Conservation (phyloP, 2,888 invertebrate genomes). For the Protodeltote pygarga region DNA sequence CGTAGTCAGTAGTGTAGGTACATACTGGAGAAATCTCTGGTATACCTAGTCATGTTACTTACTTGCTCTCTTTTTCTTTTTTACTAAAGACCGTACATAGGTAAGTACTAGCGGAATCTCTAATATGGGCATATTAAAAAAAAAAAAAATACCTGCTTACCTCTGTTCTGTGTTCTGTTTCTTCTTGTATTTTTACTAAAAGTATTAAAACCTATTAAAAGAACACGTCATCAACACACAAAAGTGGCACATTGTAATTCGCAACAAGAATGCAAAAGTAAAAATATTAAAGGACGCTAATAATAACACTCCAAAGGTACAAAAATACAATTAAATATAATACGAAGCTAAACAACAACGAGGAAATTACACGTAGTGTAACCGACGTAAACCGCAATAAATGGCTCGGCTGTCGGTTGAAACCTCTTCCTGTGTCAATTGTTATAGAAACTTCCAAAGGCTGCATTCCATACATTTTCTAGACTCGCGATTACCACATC, state of each 20-base stretch:
- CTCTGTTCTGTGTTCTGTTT: too few species aligned
- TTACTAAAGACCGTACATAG: too few species aligned
- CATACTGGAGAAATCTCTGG: too few species aligned
- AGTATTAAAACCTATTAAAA: too few species aligned
- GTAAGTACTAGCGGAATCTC: too few species aligned
- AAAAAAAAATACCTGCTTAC: too few species aligned
- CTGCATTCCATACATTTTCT: conserved; percentile 69
- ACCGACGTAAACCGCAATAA: conserved; percentile 47
- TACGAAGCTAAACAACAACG: conserved; percentile 29
- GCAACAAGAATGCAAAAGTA: not conserved
- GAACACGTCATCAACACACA: too few species aligned
- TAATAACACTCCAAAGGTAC: conserved; percentile 6
- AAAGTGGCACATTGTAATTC: not conserved
- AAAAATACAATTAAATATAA: conserved; percentile 27
- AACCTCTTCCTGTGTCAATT: conserved; percentile 62
- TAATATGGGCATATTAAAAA: too few species aligned
- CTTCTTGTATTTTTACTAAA: too few species aligned
- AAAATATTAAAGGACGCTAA: not conserved
- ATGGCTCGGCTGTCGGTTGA: conserved; percentile 46
- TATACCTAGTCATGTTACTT: too few species aligned
- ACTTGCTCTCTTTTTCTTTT: too few species aligned
- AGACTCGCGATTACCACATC: conserved; percentile 69
- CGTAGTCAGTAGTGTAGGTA: not conserved
- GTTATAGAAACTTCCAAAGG: conserved; percentile 50
- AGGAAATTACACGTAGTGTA: conserved; percentile 38